phyloP scores from a whole-genome alignment of 2,888 invertebrate species.

The Cephalotes varians region DNA sequence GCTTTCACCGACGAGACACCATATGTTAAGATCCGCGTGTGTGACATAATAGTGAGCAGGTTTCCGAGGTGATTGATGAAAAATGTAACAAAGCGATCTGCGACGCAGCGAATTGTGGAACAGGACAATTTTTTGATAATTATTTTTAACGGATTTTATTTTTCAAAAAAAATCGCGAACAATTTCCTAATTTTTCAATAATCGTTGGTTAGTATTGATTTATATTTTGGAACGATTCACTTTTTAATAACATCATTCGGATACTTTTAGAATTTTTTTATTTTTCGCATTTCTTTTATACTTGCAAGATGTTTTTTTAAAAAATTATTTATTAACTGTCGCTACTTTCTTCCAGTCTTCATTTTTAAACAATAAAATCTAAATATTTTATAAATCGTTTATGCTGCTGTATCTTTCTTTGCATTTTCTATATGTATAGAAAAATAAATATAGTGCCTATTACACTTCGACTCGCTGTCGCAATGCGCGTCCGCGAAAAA shows the following conservation, averaged over 20 bases:
- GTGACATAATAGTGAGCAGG: constrained; percentile 79
- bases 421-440: neutral
- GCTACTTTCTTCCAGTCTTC: neutral
- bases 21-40: constrained; percentile 78
- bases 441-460: neutral
- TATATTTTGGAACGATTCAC: neutral
- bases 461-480: neutral
- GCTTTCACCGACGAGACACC: constrained; percentile 80
- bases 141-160: neutral
- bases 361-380: neutral
- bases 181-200: neutral
- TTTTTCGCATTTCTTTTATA: neutral
- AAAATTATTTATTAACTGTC: neutral
- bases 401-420: neutral
- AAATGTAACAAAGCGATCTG: neutral
- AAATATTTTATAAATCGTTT: neutral
- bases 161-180: neutral
- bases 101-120: neutral
- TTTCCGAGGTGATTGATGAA: neutral
- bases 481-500: constrained; percentile 15
- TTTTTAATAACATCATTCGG: constrained; percentile 4
- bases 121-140: neutral
- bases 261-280: neutral
- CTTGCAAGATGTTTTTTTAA: neutral
- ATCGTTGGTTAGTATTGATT: neutral